Evolutionary conservation across 2,797 vertebrate species (phyloP).

Genomic region (Knipowitschia caucasica): DNA sequence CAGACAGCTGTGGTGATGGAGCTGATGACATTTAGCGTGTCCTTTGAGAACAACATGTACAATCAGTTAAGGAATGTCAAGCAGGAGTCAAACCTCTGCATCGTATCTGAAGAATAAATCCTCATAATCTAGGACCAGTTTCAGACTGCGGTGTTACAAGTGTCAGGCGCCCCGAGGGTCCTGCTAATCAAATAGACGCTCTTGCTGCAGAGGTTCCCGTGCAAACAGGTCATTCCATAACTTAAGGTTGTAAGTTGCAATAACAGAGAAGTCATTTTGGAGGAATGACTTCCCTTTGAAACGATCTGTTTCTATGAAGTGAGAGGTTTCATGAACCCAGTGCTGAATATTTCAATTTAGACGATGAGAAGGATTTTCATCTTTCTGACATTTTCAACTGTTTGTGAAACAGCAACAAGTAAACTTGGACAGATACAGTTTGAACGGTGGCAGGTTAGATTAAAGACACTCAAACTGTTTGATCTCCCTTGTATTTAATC

Average conservation of each 20-base stretch:
- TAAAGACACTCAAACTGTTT: not conserved
- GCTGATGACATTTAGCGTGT: slow-evolving; percentile 57
- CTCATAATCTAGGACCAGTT: slow-evolving; percentile 28
- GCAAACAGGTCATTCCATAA: slow-evolving; percentile 33
- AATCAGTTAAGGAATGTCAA: slow-evolving; percentile 30
- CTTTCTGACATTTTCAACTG: not conserved
- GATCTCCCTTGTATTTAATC: no score
- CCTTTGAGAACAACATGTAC: slow-evolving; percentile 50
- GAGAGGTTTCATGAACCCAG: slow-evolving; percentile 41
- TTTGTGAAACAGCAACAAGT: not conserved
- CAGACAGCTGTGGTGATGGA: slow-evolving; percentile 48
- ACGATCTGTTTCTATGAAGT: slow-evolving; percentile 31
- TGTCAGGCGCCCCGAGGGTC: slow-evolving; percentile 29
- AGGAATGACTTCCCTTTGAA: slow-evolving; percentile 29
- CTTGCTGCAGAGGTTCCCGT: slow-evolving; percentile 35
- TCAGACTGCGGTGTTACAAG: slow-evolving; percentile 33
- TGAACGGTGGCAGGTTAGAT: not conserved
- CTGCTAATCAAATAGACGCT: slow-evolving; percentile 35
- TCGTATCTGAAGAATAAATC: slow-evolving; percentile 28
- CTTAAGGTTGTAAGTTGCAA: slow-evolving; percentile 27
- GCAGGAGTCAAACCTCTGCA: not conserved
- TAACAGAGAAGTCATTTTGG: slow-evolving; percentile 17
- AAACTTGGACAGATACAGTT: not conserved
- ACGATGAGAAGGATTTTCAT: slow-evolving; percentile 31
- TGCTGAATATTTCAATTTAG: slow-evolving; percentile 39